Conservation (phyloP, 2,888 invertebrate genomes). For the Drosophila vallismaia region DNA sequence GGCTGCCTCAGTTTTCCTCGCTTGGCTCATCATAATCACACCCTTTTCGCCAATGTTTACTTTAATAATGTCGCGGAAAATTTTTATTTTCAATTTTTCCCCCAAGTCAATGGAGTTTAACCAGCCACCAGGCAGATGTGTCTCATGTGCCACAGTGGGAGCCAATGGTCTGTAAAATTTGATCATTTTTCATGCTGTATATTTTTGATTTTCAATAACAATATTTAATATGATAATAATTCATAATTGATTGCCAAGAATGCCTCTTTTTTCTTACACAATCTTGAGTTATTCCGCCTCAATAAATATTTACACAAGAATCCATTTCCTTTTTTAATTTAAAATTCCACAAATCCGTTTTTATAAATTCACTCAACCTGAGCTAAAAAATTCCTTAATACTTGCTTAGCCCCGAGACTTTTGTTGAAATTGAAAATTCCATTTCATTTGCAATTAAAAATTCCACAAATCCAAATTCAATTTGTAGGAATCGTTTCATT, state of each 20-base stretch:
- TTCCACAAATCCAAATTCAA: slow-evolving; percentile 35
- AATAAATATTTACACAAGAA: slow-evolving; percentile 18
- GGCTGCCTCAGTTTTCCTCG: slow-evolving; percentile 27
- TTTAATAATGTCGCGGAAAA: slow-evolving; percentile 80
- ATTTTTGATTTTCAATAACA: neutral
- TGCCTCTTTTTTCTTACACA: neutral
- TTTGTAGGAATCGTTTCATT: slow-evolving; percentile 38
- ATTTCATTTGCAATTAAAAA: slow-evolving; percentile 34
- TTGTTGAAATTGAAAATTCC: slow-evolving; percentile 12
- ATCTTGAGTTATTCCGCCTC: neutral
- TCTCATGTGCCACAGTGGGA: slow-evolving; percentile 55
- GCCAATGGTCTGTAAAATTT: slow-evolving; percentile 25
- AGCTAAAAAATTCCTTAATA: neutral
- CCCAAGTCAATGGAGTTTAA: slow-evolving; percentile 75
- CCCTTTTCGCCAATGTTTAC: slow-evolving; percentile 77
- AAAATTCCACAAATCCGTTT: slow-evolving; percentile 31
- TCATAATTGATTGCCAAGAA: neutral
- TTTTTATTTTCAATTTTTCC: slow-evolving; percentile 78
- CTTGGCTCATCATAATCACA: slow-evolving; percentile 76
- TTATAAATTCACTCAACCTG: neutral
- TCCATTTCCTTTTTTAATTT: slow-evolving; percentile 20
- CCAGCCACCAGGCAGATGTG: slow-evolving; percentile 51
- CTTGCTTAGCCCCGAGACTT: neutral
- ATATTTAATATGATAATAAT: neutral
- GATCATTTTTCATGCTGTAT: slow-evolving; percentile 7